These are phyloP conservation scores for Drosophila antonietae DNA, from an alignment of 2,888 invertebrate genomes.

Conservation along the genomic window DNA sequence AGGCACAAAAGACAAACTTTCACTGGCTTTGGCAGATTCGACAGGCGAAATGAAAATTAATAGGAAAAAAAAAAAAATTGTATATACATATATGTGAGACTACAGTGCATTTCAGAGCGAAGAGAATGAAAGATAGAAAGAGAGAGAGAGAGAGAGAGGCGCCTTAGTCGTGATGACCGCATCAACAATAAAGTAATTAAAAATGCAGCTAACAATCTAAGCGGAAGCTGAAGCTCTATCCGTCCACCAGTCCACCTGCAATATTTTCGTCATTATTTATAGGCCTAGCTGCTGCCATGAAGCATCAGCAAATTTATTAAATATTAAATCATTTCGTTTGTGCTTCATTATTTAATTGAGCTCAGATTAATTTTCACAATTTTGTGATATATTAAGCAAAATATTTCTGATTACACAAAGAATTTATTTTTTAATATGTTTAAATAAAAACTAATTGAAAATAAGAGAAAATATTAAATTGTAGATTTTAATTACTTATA, in stretches of 20 bases:
- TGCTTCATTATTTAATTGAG: conserved; percentile 7
- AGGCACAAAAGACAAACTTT: conserved; percentile 76
- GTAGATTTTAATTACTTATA: too few species aligned
- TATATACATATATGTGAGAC: conserved; percentile 11
- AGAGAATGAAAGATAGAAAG: neutral
- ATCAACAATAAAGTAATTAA: conserved; percentile 63
- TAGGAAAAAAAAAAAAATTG: conserved; percentile 43
- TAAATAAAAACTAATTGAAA: neutral
- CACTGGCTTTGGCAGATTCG: conserved; percentile 67
- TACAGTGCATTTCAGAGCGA: conserved; percentile 40
- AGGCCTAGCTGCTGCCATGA: conserved; percentile 4
- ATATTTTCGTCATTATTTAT: conserved; percentile 3
- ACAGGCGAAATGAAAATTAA: conserved; percentile 73
- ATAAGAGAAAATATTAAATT: neutral
- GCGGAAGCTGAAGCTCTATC: conserved; percentile 27
- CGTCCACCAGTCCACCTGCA: neutral
- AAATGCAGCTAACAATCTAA: conserved; percentile 56
- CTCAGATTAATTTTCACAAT: neutral
- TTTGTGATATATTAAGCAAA: neutral
- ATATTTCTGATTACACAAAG: neutral
- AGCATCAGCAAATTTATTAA: conserved; percentile 4
- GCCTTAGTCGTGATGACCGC: conserved; percentile 27
- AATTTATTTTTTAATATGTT: too few species aligned
- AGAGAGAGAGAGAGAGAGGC: neutral
- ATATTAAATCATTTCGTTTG: conserved; percentile 7